These are phyloP conservation scores for Drosophila mayaguana DNA, from an alignment of 2,888 invertebrate genomes.

Conservation along the genomic window DNA sequence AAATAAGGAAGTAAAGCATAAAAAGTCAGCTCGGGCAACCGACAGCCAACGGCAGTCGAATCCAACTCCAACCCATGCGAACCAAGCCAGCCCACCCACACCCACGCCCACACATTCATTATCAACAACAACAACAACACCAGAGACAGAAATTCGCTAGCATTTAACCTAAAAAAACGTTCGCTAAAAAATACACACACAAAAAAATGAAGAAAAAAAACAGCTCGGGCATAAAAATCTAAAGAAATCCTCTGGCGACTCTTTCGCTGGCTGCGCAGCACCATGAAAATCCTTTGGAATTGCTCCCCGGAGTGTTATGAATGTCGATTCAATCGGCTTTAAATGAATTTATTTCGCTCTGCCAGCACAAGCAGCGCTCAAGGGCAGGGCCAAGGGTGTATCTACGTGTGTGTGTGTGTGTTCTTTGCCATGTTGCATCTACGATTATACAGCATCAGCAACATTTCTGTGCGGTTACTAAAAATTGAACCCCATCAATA, in stretches of 20 bases:
- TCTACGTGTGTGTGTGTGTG: constrained; percentile 2
- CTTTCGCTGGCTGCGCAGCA: constrained; percentile 59
- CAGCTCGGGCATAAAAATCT: constrained; percentile 64
- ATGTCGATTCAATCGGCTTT: constrained; percentile 83
- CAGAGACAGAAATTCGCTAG: constrained; percentile 61
- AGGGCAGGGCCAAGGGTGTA: background rate
- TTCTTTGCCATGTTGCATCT: constrained; percentile 29
- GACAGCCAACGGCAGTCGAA: constrained; percentile 43
- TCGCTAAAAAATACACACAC: constrained; percentile 20
- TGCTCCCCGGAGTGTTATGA: constrained; percentile 84
- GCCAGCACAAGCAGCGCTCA: constrained; percentile 18
- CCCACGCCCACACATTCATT: constrained; percentile 72
- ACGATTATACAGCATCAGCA: constrained; percentile 39
- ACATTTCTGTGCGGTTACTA: constrained; percentile 16
- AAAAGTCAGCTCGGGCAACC: constrained; percentile 67
- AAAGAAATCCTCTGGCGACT: constrained; percentile 76
- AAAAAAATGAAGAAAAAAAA: constrained; percentile 41
- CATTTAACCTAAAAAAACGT: constrained; percentile 62
- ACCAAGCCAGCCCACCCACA: background rate
- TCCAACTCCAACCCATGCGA: constrained; percentile 43
- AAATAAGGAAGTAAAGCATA: constrained; percentile 75
- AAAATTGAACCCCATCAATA: constrained; percentile 31
- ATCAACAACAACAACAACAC: constrained; percentile 53
- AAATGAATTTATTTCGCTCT: constrained; percentile 83
- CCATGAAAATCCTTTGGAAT: constrained; percentile 82